Evolutionary conservation across 2,797 vertebrate genomes (phyloP), one percentile per base, ranked within the genome.

Genomic region (Myoxocephalus aenaeus): DNA sequence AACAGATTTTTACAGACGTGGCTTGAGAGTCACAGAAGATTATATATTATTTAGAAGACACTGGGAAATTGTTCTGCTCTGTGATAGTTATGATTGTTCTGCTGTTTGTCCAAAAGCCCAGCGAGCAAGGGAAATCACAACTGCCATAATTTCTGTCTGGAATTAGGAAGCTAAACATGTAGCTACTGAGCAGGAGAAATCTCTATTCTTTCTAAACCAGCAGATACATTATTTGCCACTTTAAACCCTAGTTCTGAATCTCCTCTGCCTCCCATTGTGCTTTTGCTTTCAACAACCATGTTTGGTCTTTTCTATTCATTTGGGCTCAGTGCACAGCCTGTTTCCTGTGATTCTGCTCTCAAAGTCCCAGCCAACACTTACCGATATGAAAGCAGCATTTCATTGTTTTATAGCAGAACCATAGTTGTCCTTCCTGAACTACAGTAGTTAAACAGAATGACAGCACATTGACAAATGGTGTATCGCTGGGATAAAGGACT

Each of bases 391-490:
- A 78, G 80, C 36, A 56, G 67, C 32, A n/a, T 59, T 70, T 6
- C 40, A n/a, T 80, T 59, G 51, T 84, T 87, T 83, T 81, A 76
- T 27, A 75, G 76, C 82, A 64, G 77, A 70, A 62, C 56, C 69
- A 36, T 25, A 38, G 59, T 69, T 73, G 70, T 88, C 67, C 79
- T 75, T 77, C 62, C 77, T 46, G 56, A 69, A 62, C 77, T 65
- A 53, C 17, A 67, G 82, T 72, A 80, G 87, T 92, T 91, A 87
- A 89, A 83, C 56, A 65, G 34, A 80, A 54, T 73, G 86, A 75
- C 86, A 75, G 71, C 58, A 27, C 73, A 22, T 32, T 92, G 86
- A 92, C 72, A 75, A 88, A 92, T 85, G 70, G 85, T 34, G 51
- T 63, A 71, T 76, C 34, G 50, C 81, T 59, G 77, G 72, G 81